Conservation (phyloP, 1,140 invertebrate genomes). For the Himalopsyche phryganea region DNA sequence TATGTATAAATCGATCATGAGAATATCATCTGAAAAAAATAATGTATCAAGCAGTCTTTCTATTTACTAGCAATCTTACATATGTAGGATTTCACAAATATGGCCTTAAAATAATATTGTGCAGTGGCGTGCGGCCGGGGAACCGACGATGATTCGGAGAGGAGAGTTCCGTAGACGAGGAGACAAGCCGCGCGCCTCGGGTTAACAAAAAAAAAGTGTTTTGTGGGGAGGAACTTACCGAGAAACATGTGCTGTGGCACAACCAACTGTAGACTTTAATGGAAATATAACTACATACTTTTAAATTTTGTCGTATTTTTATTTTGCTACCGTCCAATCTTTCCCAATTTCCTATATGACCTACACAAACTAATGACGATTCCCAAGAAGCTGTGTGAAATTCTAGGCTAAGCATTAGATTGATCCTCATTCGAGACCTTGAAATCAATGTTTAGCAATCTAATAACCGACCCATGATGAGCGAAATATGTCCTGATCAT, state of each 20-base stretch:
- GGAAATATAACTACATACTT: constrained; percentile 33
- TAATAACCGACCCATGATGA: no score
- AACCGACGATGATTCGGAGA: not conserved
- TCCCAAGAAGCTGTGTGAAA: no score
- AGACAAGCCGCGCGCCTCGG: constrained; percentile 7
- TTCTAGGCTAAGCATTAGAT: no score
- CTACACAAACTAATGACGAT: no score
- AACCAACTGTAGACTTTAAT: constrained; percentile 33
- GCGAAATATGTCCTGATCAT: no score
- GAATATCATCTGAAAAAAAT: constrained; percentile 1
- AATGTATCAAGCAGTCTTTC: constrained; percentile 24
- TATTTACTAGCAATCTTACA: constrained; percentile 27
- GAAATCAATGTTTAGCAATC: no score
- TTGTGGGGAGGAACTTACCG: constrained; percentile 15
- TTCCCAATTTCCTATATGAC: no score
- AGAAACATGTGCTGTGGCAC: constrained; percentile 29
- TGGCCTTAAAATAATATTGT: constrained; percentile 33
- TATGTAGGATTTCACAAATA: constrained; percentile 32
- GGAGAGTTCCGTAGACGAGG: not conserved
- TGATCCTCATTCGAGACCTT: no score
- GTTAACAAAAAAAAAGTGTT: constrained; percentile 2
- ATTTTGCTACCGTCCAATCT: no score
- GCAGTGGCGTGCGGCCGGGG: constrained; percentile 7
- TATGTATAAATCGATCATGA: constrained; percentile 16
- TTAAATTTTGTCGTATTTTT: constrained; percentile 24